These are phyloP conservation scores for Stenoptilia bipunctidactyla DNA, from an alignment of 2,888 invertebrate genomes.

Conservation along the genomic window DNA sequence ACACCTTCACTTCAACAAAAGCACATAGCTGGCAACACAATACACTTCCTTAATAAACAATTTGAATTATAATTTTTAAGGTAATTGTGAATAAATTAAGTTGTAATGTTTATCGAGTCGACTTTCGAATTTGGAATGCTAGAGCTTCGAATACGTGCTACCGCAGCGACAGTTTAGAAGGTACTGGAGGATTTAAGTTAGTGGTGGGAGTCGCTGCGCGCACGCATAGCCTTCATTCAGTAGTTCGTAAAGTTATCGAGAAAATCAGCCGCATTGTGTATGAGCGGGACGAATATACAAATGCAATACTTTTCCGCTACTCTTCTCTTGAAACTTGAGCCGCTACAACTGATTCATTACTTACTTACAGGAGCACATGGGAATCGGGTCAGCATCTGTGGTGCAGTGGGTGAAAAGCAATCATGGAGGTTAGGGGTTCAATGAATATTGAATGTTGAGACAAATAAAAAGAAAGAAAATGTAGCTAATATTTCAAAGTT, in stretches of 20 bases:
- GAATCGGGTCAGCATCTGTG: no score
- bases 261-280: background rate
- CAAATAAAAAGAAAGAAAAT: no score
- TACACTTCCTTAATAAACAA: background rate
- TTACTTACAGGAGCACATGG: no score
- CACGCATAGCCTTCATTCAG: conserved; percentile 24
- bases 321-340: no score
- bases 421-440: no score
- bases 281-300: background rate
- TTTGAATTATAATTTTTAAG: background rate
- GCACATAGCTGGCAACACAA: background rate
- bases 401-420: no score
- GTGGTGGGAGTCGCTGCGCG: conserved; percentile 37
- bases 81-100: conserved; percentile 5
- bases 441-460: no score
- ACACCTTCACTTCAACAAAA: conserved; percentile 6
- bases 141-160: conserved; percentile 29
- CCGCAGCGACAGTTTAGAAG: conserved; percentile 32
- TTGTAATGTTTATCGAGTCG: conserved; percentile 17
- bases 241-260: background rate
- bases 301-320: no score
- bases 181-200: conserved; percentile 40
- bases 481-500: no score
- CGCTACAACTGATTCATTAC: no score
- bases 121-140: conserved; percentile 28